Evolutionary conservation across 2,888 invertebrate genomes (phyloP).

Genomic region (Erebia palarica): DNA sequence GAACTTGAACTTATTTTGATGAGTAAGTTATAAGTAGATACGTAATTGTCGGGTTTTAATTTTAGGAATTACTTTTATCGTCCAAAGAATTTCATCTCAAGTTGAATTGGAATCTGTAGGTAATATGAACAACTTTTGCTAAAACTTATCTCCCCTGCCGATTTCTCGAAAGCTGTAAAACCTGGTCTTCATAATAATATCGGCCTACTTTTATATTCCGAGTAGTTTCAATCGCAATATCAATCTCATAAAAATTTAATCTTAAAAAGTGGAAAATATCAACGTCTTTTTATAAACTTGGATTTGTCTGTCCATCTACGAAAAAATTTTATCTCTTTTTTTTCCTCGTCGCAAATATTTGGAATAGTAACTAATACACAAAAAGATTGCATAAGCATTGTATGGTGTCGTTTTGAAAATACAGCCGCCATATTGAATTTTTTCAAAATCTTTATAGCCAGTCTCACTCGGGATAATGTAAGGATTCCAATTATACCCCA

Average conservation of each 20-base stretch:
- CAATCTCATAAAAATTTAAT: neutral
- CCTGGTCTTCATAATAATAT: conserved; percentile 1
- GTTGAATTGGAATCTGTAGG: neutral
- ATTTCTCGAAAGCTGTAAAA: conserved; percentile 14
- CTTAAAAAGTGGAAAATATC: neutral
- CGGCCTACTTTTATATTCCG: conserved; percentile 3
- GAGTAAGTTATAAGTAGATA: neutral
- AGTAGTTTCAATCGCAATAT: conserved; percentile 6
- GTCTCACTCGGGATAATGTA: too few species aligned
- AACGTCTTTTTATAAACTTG: neutral
- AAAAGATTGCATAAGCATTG: too few species aligned
- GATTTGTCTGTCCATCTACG: neutral
- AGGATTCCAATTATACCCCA: too few species aligned
- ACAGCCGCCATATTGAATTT: too few species aligned
- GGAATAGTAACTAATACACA: too few species aligned
- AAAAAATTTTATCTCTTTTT: neutral
- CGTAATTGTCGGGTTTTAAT: neutral
- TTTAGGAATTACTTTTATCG: neutral
- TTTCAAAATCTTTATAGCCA: too few species aligned
- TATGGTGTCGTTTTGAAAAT: too few species aligned
- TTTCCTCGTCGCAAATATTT: too few species aligned
- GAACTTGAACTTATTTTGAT: neutral
- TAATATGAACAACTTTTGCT: conserved; percentile 10
- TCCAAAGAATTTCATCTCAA: neutral
- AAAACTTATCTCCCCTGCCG: neutral